These are phyloP conservation scores for Caenorhabditis uteleia DNA, from an alignment of 2,888 invertebrate species.

Conservation along the genomic window DNA sequence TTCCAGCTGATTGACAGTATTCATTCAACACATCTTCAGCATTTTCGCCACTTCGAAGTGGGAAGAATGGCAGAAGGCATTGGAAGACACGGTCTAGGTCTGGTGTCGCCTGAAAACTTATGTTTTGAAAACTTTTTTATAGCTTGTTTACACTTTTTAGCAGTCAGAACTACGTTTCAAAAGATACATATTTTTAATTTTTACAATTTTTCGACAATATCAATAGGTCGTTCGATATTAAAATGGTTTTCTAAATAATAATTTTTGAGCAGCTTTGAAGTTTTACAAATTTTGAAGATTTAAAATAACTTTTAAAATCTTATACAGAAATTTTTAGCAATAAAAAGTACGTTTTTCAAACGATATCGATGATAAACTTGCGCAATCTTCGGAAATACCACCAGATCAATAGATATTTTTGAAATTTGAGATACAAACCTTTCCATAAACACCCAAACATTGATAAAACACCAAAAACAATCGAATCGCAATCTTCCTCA, in stretches of 20 bases:
- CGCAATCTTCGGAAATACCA: too few relatives aligned
- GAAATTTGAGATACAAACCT: slow-evolving; percentile 17
- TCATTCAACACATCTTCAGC: slow-evolving; percentile 57
- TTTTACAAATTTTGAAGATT: too few relatives aligned
- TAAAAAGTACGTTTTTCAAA: too few relatives aligned
- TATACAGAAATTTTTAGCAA: too few relatives aligned
- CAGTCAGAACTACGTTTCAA: neutral
- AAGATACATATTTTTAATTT: neutral
- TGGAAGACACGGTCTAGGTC: slow-evolving; percentile 63
- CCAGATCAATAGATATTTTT: too few relatives aligned
- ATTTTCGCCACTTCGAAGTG: slow-evolving; percentile 54
- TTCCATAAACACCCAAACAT: slow-evolving; percentile 61
- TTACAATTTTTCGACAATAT: too few relatives aligned
- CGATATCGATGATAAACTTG: too few relatives aligned
- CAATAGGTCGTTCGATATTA: too few relatives aligned
- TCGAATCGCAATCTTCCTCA: slow-evolving; percentile 67
- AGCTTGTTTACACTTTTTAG: neutral
- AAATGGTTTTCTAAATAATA: too few relatives aligned
- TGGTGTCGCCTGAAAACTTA: slow-evolving; percentile 26
- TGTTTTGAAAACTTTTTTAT: neutral
- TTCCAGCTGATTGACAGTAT: slow-evolving; percentile 57
- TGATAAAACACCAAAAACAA: slow-evolving; percentile 69
- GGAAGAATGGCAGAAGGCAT: slow-evolving; percentile 65
- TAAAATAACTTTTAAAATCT: too few relatives aligned
- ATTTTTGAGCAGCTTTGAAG: too few relatives aligned